Evolutionary conservation across 1,140 invertebrate species (phyloP), one percentile per base, ranked within the genome.

Genomic region (Probaryconus sp.): DNA sequence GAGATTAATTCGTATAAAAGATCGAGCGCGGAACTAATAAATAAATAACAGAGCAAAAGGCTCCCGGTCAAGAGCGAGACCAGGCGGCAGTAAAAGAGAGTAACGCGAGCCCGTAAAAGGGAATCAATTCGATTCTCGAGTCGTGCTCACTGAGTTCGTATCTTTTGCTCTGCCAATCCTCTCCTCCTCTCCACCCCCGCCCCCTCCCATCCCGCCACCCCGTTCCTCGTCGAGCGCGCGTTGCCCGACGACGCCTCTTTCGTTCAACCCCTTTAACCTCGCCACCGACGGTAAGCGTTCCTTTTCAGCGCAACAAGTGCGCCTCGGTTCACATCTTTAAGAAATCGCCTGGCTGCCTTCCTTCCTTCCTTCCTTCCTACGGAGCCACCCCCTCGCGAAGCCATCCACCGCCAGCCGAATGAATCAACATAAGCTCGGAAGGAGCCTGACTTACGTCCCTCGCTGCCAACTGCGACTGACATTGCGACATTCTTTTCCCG

Each of bases 71-170:
- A 82, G 73, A 83, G 81, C 75, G 43, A 67, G 61, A 70, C 65
- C 31, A 45, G 35, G 18, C 60, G 47, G 72, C 67, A 69, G 80
- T 79, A 79, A 82, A 84, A 78, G 65, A 79, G 79, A 79, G 79
- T 81, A 82, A 83, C 75, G 78, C 68, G 69, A 80, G 69, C 50
- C 79, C 81, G 79, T 86, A 84, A 87, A 87, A 83, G 81, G 79
- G 81, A 87, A 88, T 87, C 85, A 88, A 88, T 88, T 88, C 82
- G 81, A 86, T 86, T 86, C 74, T 76, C 78, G 47, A 58, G 70
- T 61, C 70, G 74, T 77, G 48, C 72, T 47, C 69, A 47, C 26
- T 55, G 58, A 63, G 47, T 50, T 43, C 76, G 74, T 76, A 79
- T 79, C 78, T 70, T 83, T 79, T 76, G 76, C 56, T 68, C 77